A percentile compares a stretch with the other conserved stretches of the same genome.
phyloP scores from a whole-genome alignment of 1,140 invertebrate genomes.

The Drosophila carrolli region DNA sequence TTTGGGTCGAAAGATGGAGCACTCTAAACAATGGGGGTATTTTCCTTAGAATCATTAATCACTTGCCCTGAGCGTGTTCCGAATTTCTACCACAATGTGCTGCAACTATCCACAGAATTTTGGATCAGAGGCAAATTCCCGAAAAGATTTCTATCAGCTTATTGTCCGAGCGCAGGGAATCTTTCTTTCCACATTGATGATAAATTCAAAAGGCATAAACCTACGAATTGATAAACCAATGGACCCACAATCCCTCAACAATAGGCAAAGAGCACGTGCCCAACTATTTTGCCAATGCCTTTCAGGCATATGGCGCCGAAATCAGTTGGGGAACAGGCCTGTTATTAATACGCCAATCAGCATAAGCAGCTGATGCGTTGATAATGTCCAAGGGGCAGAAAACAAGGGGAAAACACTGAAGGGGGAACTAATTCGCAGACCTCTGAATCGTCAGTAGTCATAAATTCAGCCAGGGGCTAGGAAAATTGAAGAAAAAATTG shows the following conservation, averaged over 20 bases:
- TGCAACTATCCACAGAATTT: slow-evolving; percentile 21
- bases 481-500: slow-evolving; percentile 13
- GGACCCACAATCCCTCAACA: slow-evolving; percentile 1
- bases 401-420: slow-evolving; percentile 28
- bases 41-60: slow-evolving; percentile 66
- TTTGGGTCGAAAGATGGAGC: neutral
- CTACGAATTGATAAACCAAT: slow-evolving; percentile 51
- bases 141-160: slow-evolving; percentile 20
- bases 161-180: slow-evolving; percentile 3
- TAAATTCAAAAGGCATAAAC: slow-evolving; percentile 24
- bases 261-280: slow-evolving; percentile 16
- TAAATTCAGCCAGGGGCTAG: slow-evolving; percentile 62
- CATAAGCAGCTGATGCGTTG: slow-evolving; percentile 71
- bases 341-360: slow-evolving; percentile 75
- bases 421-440: slow-evolving; percentile 55
- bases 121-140: slow-evolving; percentile 12
- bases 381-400: slow-evolving; percentile 36
- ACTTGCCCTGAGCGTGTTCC: slow-evolving; percentile 46
- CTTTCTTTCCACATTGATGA: slow-evolving; percentile 52
- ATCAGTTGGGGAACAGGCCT: slow-evolving; percentile 55
- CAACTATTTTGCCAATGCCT: slow-evolving; percentile 26
- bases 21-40: slow-evolving; percentile 25
- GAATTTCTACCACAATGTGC: slow-evolving; percentile 35
- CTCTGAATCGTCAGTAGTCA: slow-evolving; percentile 54
- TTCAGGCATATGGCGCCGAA: slow-evolving; percentile 46